Evolutionary conservation across 2,113 vertebrate species (phyloP), one percentile per base, ranked within the genome.

Genomic region (Rhinoderma darwinii): DNA sequence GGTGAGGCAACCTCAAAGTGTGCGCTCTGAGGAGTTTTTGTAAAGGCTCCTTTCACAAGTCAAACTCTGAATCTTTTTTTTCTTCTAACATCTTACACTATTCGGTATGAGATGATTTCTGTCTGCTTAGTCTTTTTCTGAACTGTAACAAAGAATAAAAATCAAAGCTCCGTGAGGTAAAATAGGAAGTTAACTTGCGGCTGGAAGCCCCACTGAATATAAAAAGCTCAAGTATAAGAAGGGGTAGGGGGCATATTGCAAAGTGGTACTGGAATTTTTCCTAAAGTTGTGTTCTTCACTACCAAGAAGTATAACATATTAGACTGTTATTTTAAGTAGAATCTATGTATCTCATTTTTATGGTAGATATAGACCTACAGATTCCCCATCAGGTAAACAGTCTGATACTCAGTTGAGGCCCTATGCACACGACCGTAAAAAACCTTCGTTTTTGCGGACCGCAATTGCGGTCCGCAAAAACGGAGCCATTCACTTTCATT

Each of bases 11-110:
- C 87, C 90, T 92, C 89, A 88, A 91, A 89, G 89, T 88, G 91
- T 90, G 90, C 86, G 59, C 90, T 91, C 78, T 41, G 18, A 89
- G 90, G 81, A 89, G 66, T 86, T 90, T 93, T 91, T 92, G 90
- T 91, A 90, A 92, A 89, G 74, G 35, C 0, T 83, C 89, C 92
- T 93, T 91, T 93, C 79, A 91, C 91, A 93, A 93, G 90, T 89
- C 88, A 90, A 89, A 90, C 88, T 86, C 89, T 89, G 90, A 68
- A 79, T 89, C 84, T 43, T 88, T 89, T 88, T 89, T 79, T 41
- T 73, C 84, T 91, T 89, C 89, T 44, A 89, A 91, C 51, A 90
- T 91, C 84, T 88, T 88, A 84, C 82, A 41, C 51, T 83, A 81
- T 88, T 83, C 32, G 88, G 35, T 9, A 41, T 76, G 50, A 80